These are phyloP conservation scores for Formicarius rufipectus DNA, from an alignment of 2,113 vertebrate genomes.

Conservation along the genomic window DNA sequence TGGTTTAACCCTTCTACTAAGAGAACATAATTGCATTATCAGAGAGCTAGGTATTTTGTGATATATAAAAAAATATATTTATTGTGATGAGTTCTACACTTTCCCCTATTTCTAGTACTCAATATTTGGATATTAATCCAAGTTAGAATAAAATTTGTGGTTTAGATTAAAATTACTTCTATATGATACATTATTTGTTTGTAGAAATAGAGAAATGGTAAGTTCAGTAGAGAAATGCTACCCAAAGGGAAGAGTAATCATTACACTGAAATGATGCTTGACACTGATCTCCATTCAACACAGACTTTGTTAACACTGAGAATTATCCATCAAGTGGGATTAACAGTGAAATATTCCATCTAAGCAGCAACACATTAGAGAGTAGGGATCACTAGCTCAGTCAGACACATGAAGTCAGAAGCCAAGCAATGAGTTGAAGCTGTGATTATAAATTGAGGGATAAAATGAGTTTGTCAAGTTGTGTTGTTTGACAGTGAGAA, in stretches of 20 bases:
- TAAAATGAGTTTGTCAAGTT: neutral
- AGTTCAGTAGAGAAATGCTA: neutral
- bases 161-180: neutral
- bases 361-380: neutral
- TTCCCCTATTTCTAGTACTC: neutral
- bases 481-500: neutral
- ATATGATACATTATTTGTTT: neutral
- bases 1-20: neutral
- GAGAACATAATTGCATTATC: neutral
- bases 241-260: neutral
- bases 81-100: neutral
- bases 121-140: neutral
- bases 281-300: neutral
- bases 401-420: neutral
- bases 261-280: neutral
- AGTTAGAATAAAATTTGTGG: neutral
- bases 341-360: neutral
- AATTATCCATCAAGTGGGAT: neutral
- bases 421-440: neutral
- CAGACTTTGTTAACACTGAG: neutral
- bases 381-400: neutral
- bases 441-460: neutral
- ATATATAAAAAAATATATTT: neutral
- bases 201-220: neutral
- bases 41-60: neutral